Base-by-base conservation (phyloP, 1,140 invertebrate species). In the Limonius californicus region DNA sequence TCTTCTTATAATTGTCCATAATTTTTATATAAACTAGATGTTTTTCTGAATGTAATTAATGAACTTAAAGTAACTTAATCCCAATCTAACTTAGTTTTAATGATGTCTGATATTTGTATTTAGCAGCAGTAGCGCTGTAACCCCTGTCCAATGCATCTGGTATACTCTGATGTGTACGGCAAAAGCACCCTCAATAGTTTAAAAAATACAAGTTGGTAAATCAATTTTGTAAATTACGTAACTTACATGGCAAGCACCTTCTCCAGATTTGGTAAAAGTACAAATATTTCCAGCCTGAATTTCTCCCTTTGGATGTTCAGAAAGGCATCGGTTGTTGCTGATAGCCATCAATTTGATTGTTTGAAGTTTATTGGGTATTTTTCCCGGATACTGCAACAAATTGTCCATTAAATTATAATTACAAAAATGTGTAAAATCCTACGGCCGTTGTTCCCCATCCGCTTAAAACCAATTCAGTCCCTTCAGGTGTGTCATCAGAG, bases 371-470 rank as follows among this genome's bases (percentile, higher is more conserved):
- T 62, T 62, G 1, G 61, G 61, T 7, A 39, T 14, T 53, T 47
- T 7, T 30, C 61, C 61, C 2, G 54, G 55, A 50, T 32, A 53
- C 61, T 62, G 19, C 18, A 54, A 18, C 20, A 54, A 61, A 61
- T 19, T n/a, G 1, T 16, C 8, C 2, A 39, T 39, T 11, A 39
- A 39, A 27, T 27, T 4, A 27, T 27, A 27, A 27, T 3, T n/a
- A 42, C 12, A 15, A 20, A 35, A 53, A 11, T 32, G 39, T 47
- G 54, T 9, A 39, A 39, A 43, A 15, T 16, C 69, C 32, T 69
- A 79, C 78, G 62, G 59, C 76, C 7, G 70, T 78, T 57, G 76
- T 78, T 1, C 78, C 78, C 39, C 71, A 80, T 45, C 78, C 78
- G 7, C 74, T 75, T 0, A 71, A 76, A 8, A 63, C 60, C 2